Evolutionary conservation across 2,113 vertebrate species (phyloP).

Genomic region (Acanthochromis polyacanthus): DNA sequence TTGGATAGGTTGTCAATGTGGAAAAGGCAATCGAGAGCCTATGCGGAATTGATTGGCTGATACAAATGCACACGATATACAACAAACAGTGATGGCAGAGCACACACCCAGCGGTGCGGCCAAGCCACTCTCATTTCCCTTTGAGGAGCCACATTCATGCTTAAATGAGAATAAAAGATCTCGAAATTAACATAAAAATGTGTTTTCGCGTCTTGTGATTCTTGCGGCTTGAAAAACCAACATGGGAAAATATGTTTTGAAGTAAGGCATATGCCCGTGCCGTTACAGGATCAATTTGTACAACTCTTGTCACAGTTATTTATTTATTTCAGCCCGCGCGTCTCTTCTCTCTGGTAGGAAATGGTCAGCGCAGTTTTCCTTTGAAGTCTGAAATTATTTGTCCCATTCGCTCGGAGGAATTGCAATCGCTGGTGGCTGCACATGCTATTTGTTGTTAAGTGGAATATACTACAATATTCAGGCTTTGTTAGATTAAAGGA

Average conservation of each 20-base stretch:
- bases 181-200: constrained; percentile 68
- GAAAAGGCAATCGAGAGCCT: constrained; percentile 52
- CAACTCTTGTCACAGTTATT: constrained; percentile 70
- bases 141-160: constrained; percentile 29
- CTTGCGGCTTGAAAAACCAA: constrained; percentile 49
- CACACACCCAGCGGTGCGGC: constrained; percentile 19
- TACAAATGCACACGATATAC: constrained; percentile 40
- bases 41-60: constrained; percentile 58
- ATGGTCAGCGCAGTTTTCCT: constrained; percentile 68
- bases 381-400: constrained; percentile 81
- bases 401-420: constrained; percentile 67
- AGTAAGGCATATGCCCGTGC: constrained; percentile 62
- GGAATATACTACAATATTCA: constrained; percentile 52
- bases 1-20: constrained; percentile 53
- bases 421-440: constrained; percentile 63
- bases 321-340: constrained; percentile 60
- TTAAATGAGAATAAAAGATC: constrained; percentile 48
- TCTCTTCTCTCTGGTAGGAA: constrained; percentile 61
- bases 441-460: constrained; percentile 65
- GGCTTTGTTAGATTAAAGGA: constrained; percentile 77
- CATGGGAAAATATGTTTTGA: constrained; percentile 67
- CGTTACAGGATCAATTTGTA: constrained; percentile 75
- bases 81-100: constrained; percentile 10
- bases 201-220: constrained; percentile 65
- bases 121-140: constrained; percentile 26